Base-by-base conservation (phyloP, 2,888 invertebrate species). In the Ischnus inquisitorius region DNA sequence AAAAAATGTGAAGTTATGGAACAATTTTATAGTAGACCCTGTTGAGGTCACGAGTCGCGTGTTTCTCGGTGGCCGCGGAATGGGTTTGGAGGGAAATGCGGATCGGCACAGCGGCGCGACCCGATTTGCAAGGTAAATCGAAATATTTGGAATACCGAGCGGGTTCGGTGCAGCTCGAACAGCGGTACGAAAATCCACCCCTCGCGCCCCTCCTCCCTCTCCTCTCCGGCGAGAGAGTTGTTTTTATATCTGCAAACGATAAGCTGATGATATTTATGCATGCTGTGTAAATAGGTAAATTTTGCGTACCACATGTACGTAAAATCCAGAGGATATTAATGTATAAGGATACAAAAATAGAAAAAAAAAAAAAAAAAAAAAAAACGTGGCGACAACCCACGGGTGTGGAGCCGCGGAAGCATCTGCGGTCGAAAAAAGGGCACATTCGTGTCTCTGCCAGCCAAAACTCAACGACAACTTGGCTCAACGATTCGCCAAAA, bases 201-300 rank as follows among this genome's bases (percentile, higher is more conserved):
- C n/a, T n/a, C n/a, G n/a, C n/a, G n/a, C n/a, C 34, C 34, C 34
- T 34, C 34, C 34, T 8, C 34, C 6, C 34, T 34, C n/a, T 51
- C 54, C 16, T 79, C 46, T 64, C 25, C 54, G 22, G 54, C 57
- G 8, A 60, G 60, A 57, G 69, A 84, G 76, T 78, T 87, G 86
- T 90, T 88, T 89, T 89, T 83, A 88, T 89, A 89, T 89, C 84
- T 82, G 82, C 87, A 86, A 88, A 86, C 84, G 83, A 89, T 89
- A 89, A 89, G 86, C 76, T 88, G 87, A 88, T 87, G 84, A 87
- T 71, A 79, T 72, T 82, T 83, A 85, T 89, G 89, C 89, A 90
- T 90, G 89, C 88, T 78, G 77, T 84, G 84, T 84, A 84, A 77
- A 84, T 84, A 84, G 84, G 67, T 81, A 78, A 83, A 83, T 80